A percentile compares a stretch with the other conserved stretches of the same genome.
Conservation (phyloP, 1,140 invertebrate genomes). For the Matsumurasca onukii region DNA sequence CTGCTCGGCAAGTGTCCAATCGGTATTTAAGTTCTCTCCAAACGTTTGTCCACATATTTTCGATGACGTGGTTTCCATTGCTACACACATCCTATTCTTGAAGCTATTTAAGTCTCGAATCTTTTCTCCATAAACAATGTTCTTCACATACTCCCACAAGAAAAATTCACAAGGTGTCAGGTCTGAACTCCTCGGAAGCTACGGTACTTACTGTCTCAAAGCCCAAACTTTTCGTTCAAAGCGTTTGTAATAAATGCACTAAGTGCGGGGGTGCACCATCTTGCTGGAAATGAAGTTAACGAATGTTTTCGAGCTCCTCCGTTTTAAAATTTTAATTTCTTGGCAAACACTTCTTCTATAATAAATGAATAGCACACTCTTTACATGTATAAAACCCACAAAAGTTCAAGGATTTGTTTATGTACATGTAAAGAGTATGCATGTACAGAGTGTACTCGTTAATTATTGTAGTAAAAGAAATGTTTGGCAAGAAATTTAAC, state of each 20-base stretch:
- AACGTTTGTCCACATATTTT: neutral
- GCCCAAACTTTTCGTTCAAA: neutral
- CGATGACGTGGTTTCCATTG: neutral
- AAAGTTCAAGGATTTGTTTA: too few relatives aligned
- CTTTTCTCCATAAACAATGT: neutral
- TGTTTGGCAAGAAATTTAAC: too few relatives aligned
- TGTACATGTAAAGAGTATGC: too few relatives aligned
- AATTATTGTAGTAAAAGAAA: too few relatives aligned
- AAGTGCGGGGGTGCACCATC: neutral
- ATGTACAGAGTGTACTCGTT: too few relatives aligned
- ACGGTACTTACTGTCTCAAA: neutral
- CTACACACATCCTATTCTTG: neutral
- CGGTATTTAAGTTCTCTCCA: neutral
- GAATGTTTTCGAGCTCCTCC: constrained; percentile 11
- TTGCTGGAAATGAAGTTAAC: neutral
- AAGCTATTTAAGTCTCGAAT: neutral
- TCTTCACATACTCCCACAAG: neutral
- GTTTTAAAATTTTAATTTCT: too few relatives aligned
- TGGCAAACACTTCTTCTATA: too few relatives aligned
- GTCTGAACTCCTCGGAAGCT: neutral
- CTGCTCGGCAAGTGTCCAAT: too few relatives aligned
- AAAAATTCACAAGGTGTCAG: neutral
- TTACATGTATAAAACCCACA: too few relatives aligned
- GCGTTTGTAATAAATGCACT: constrained; percentile 1
- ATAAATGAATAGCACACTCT: too few relatives aligned